A percentile compares a stretch with the other conserved stretches of the same genome.
Evolutionary conservation across 1,140 invertebrate species (phyloP).

Genomic region (Pentalonia nigronervosa): DNA sequence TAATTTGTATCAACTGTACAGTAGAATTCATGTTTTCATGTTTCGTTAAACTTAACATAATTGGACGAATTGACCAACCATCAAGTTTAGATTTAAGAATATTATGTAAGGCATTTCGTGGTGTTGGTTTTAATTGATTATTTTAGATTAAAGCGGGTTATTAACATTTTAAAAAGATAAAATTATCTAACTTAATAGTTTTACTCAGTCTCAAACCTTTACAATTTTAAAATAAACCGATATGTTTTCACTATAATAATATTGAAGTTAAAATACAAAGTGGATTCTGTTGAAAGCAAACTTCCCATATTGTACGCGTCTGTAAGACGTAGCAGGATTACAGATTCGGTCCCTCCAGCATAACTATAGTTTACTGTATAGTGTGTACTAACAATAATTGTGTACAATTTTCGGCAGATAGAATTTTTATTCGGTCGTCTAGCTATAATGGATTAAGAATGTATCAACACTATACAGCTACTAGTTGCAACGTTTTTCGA

Average conservation of each 20-base stretch:
- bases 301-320: no score
- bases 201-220: not conserved
- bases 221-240: not conserved
- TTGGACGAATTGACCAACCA: not conserved
- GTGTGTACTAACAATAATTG: not conserved
- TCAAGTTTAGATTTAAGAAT: not conserved
- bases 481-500: not conserved
- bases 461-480: not conserved
- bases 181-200: not conserved
- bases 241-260: not conserved
- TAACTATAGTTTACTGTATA: no score
- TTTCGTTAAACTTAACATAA: no score
- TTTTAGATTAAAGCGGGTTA: not conserved
- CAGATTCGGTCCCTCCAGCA: no score
- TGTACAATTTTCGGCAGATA: not conserved
- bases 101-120: not conserved
- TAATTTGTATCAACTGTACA: not conserved
- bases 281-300: not conserved
- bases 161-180: not conserved
- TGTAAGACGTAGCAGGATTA: no score
- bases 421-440: not conserved
- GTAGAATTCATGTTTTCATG: not conserved
- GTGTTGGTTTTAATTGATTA: no score
- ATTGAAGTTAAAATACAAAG: not conserved
- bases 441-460: not conserved